Evolutionary conservation across 2,888 invertebrate species (phyloP), one percentile per base, ranked within the genome.

Genomic region (Eretmocerus hayati): DNA sequence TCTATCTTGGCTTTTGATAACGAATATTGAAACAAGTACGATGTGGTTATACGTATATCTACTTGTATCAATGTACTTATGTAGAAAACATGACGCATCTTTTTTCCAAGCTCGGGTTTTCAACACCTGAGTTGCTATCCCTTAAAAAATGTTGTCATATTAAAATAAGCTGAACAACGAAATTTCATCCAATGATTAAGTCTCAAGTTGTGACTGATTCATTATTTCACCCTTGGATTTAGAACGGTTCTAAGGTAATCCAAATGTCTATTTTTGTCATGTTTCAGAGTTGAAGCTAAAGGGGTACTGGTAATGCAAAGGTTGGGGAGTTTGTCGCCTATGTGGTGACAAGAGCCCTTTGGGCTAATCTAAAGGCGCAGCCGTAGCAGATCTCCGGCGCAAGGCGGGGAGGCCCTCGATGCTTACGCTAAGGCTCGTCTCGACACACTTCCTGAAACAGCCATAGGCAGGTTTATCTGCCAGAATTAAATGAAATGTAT

Each of bases 401-500:
- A 9, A 6, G 4, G 45, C 32, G 36, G 30, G 45, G 18, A 42
- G 48, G 42, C 46, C 49, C 53, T 53, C 53, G 38, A 90, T 90
- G 90, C 88, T 90, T 81, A 90, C 87, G 77, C 84, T 90, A 84
- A 85, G 90, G 78, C 81, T 90, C 70, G 90, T 90, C 61, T 89
- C 90, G 73, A 90, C 90, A 72, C 90, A 90, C 76, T 90, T 90
- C 75, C 77, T 90, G 75, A 90, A 90, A 78, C 90, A 90, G 75
- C 90, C 90, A 82, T 90, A 89, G 84, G 81, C 79, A n/a, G 41
- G 32, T n/a, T 33, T 72, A 67, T 62, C 63, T n/a, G 61, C 61
- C 61, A 65, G 65, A 69, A 69, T 63, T 71, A 80, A 82, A 84
- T 84, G 83, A n/a, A n/a, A 81, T 83, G 85, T 85, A 84, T 77